Percentiles rank a stretch among this genome's conserved stretches.
Conservation (phyloP, 2,888 invertebrate species). For the Stomorhina lunata region DNA sequence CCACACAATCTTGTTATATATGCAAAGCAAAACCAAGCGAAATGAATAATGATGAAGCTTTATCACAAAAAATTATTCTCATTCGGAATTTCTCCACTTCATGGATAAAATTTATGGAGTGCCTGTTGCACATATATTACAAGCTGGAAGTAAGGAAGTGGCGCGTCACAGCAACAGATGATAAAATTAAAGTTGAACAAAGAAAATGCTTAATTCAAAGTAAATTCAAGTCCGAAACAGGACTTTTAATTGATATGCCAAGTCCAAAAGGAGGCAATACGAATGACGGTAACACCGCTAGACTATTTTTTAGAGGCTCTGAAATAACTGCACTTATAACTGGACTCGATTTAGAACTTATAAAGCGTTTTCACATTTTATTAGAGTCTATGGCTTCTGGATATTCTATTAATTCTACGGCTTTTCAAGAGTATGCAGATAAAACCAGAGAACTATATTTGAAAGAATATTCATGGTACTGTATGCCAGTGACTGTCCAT, state of each 20-base stretch:
- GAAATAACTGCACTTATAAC: too few species aligned
- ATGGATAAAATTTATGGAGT: background rate
- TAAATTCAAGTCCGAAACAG: background rate
- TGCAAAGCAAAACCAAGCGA: background rate
- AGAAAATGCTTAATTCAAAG: background rate
- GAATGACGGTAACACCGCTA: background rate
- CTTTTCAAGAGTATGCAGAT: background rate
- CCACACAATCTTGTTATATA: background rate
- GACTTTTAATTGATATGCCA: background rate
- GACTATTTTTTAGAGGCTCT: background rate
- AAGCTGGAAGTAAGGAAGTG: background rate
- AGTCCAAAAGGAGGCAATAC: background rate
- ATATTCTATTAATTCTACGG: too few species aligned
- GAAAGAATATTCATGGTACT: background rate
- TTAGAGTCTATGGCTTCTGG: too few species aligned
- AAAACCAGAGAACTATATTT: background rate
- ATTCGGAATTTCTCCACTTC: background rate
- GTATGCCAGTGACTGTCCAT: too few species aligned
- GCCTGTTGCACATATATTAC: background rate
- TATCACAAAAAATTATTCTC: background rate
- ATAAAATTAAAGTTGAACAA: background rate
- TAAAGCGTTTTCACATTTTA: too few species aligned
- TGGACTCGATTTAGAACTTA: too few species aligned
- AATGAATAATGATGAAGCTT: background rate
- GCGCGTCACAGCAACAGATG: background rate